These are phyloP conservation scores for Eulithis prunata DNA, from an alignment of 2,888 invertebrate species.

Conservation along the genomic window DNA sequence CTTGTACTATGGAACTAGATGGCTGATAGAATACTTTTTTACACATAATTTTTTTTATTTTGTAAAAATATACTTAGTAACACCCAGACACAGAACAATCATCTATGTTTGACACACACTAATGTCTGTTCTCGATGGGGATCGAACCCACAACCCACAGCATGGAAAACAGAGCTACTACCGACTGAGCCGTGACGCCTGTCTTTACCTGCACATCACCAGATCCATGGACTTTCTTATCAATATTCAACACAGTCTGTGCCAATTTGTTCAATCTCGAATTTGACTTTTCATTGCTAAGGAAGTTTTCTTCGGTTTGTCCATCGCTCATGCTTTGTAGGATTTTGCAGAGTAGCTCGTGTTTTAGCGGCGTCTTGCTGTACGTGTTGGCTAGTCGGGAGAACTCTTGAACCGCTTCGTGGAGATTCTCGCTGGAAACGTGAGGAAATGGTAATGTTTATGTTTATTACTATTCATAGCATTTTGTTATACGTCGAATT, in stretches of 20 bases:
- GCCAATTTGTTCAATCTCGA: constrained; percentile 60
- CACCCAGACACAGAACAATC: no score
- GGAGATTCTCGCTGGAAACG: constrained; percentile 68
- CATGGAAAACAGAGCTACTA: no score
- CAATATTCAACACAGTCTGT: constrained; percentile 60
- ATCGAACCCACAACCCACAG: no score
- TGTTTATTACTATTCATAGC: no score
- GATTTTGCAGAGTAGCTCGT: constrained; percentile 83
- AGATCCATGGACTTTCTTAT: constrained; percentile 68
- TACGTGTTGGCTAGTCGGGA: constrained; percentile 75
- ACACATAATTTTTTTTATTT: no score
- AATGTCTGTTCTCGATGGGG: no score
- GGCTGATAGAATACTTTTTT: no score
- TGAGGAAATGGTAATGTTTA: not conserved
- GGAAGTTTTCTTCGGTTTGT: constrained; percentile 62
- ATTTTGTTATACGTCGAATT: no score
- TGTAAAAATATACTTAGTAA: no score
- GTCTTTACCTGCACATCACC: constrained; percentile 68
- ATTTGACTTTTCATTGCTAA: constrained; percentile 59
- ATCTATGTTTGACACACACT: no score
- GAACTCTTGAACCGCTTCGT: constrained; percentile 84
- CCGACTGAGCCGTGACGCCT: no score
- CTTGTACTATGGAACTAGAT: no score
- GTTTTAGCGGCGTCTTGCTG: constrained; percentile 86
- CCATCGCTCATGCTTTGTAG: constrained; percentile 64